Base-by-base conservation (phyloP, 37 sponge, comb jelly and placozoan genomes). In the Haliclona indistincta region DNA sequence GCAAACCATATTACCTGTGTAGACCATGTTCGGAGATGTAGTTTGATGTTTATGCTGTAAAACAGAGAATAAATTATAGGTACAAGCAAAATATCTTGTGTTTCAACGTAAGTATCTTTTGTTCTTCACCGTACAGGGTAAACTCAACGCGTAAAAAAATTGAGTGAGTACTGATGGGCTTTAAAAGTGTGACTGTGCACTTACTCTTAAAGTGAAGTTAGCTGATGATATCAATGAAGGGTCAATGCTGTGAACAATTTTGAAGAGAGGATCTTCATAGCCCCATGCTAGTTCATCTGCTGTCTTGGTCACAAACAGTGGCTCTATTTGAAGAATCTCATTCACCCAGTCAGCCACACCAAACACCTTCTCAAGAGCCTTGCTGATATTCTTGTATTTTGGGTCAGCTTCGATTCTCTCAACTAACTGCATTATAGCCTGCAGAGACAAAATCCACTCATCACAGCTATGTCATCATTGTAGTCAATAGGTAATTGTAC, bases 271-370 rank as follows among this genome's bases (percentile, higher is more conserved):
- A 45, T 93, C 89, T 10, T 85, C 40, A 40, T 93, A 93, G 1
- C 94, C 94, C 79, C 76, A 93, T 26, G 89, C 47, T 29, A 89
- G 37, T 32, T 88, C 89, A 23, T 74, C 43, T 0, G 85, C 86
- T 23, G 67, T 81, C 32, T 36, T 70, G 5, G 54, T 81, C 23
- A 74, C 38, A 29, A 93, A 69, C 19, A 93, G 54, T 10, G 54
- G 54, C 20, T 82, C 74, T 15, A 42, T 15, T 25, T 22, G 2
- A 1, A 41, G 3, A 10, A 45, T 28, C 22, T 71, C 37, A 33
- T 63, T 67, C 56, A 54, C 11, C 52, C 49, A 17, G 76, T 43
- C 71, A 41, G 54, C 39, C 19, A 4, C 47, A 25, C 47, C 5
- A 35, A 70, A 49, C 3, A 70, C 2, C 13, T 71, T 38, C 3